Base-by-base conservation (phyloP, 30 jellyfish, hydroid and myxozoan species). In the Pseudorhiza aurosa region DNA sequence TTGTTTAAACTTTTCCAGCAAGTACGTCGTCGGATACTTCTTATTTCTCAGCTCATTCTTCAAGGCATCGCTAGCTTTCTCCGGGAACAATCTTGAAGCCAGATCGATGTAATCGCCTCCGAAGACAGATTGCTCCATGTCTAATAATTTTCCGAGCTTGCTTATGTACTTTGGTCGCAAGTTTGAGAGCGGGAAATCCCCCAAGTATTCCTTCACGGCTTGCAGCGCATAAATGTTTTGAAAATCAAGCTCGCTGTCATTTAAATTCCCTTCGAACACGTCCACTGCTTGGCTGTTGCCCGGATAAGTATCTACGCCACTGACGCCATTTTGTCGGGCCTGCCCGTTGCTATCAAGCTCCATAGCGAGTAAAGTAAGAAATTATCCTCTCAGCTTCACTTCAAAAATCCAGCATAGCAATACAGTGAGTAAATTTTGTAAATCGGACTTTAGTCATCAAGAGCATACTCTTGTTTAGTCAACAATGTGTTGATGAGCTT, bases 71-170 rank as follows among this genome's bases (percentile, higher is more conserved):
- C 12, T 45, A 53, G 30, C 26, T 50, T 27, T 24, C 2, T 53
- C 77, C 0, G 91, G 91, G 18, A 80, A 80, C 47, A 80, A 51
- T 27, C 77, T 31, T 9, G 76, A 26, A 12, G 91, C 91, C 4
- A 80, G 77, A 24, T 57, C 91, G 22, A 46, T 40, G 77, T 19
- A 80, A 58, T 80, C 68, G 4, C 73, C 60, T 32, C 67, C 87
- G 26, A 74, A 15, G 0, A 42, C 57, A 2, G 91, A 77, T 27
- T 77, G 63, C 60, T 29, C 63, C 30, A 73, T 17, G 33, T 80
- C 91, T 3, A 80, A 53, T 0, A 29, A 58, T 5, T 24, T 11
- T 21, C 91, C 91, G 12, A 80, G 77, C 37, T 21, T 12, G 5
- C 36, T 49, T 1, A 80, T 58, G 8, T 53, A 30, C 18, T 37